Conservation (phyloP, 2,888 invertebrate species). For the Cremastinae sp. region DNA sequence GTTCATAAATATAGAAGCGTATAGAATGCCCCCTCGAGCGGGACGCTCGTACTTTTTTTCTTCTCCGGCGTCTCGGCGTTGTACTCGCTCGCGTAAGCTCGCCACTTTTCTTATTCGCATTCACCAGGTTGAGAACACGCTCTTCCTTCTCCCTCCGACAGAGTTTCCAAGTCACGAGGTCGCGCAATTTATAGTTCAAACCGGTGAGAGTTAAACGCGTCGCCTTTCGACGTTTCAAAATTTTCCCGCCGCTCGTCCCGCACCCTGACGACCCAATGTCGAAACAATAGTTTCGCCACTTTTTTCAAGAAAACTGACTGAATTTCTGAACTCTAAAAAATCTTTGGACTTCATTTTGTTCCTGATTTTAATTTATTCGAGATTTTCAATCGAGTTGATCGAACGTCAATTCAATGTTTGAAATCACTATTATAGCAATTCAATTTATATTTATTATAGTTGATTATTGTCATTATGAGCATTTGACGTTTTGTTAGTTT, state of each 20-base stretch:
- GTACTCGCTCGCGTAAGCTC: background rate
- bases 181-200: slow-evolving; percentile 42
- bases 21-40: slow-evolving; percentile 9
- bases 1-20: background rate
- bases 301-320: background rate
- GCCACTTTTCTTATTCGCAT: slow-evolving; percentile 62
- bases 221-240: slow-evolving; percentile 3
- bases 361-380: too few species aligned
- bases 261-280: too few species aligned
- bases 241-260: background rate
- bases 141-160: slow-evolving; percentile 33
- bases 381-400: too few species aligned
- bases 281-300: background rate
- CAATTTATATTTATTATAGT: too few species aligned
- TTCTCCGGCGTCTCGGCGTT: slow-evolving; percentile 8
- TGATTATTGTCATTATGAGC: too few species aligned
- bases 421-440: too few species aligned
- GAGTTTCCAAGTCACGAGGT: slow-evolving; percentile 48
- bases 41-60: slow-evolving; percentile 36
- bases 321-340: background rate
- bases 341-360: too few species aligned
- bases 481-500: too few species aligned
- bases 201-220: slow-evolving; percentile 7
- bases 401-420: too few species aligned
- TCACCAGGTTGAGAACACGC: slow-evolving; percentile 76